Conservation (phyloP, 2,797 vertebrate species). For the Microchirus variegatus region DNA sequence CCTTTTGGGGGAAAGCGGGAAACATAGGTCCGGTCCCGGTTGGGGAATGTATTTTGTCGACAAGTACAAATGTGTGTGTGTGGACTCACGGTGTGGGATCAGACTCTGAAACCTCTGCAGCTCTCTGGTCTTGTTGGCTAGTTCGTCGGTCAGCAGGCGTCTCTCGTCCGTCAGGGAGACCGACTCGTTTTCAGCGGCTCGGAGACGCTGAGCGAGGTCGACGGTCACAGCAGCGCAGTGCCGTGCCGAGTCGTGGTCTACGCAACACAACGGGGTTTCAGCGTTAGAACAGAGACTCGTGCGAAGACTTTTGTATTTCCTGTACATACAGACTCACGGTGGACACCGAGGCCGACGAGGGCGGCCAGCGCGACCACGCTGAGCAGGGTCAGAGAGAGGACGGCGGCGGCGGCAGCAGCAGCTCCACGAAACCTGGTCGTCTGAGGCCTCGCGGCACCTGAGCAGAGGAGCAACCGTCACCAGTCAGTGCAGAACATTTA, state of each 20-base stretch:
- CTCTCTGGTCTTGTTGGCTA: too few species aligned
- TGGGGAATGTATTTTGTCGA: too few species aligned
- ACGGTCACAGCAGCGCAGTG: neutral
- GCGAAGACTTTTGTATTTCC: slow-evolving; percentile 23
- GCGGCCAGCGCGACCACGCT: slow-evolving; percentile 27
- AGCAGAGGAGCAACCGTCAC: neutral
- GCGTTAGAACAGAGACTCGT: too few species aligned
- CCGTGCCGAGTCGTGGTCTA: neutral
- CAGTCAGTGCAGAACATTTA: neutral
- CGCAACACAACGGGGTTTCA: too few species aligned
- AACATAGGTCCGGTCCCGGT: too few species aligned
- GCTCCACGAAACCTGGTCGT: neutral
- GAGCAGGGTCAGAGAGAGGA: slow-evolving; percentile 25
- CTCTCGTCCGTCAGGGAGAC: neutral
- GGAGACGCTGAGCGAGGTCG: slow-evolving; percentile 7
- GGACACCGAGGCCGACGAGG: slow-evolving; percentile 19
- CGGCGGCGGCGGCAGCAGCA: too few species aligned
- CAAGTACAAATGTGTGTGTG: too few species aligned
- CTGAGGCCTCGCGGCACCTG: slow-evolving; percentile 1
- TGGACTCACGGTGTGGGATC: neutral
- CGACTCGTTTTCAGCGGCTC: neutral
- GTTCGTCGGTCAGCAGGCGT: too few species aligned
- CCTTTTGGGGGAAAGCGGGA: too few species aligned
- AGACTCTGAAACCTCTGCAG: neutral
- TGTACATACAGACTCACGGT: slow-evolving; percentile 33